phyloP scores from a whole-genome alignment of 2,888 invertebrate genomes.

The Peribatodes rhomboidaria region DNA sequence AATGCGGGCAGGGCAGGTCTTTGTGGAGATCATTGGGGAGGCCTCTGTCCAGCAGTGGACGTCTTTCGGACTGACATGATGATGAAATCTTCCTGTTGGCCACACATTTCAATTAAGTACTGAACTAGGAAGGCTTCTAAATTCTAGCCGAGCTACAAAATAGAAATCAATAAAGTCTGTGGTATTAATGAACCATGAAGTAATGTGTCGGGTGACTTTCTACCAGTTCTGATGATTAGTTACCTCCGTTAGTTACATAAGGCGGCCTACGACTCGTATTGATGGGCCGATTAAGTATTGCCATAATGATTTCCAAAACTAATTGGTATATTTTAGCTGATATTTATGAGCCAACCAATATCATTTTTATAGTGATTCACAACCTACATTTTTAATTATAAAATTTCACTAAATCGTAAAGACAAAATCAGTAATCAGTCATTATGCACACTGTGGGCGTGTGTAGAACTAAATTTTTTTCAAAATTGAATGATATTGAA shows the following conservation, averaged over 20 bases:
- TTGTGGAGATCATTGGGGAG: too few species aligned
- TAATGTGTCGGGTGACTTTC: slow-evolving; percentile 36
- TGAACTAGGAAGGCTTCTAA: background rate
- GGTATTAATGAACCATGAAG: slow-evolving; percentile 33
- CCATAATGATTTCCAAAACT: slow-evolving; percentile 28
- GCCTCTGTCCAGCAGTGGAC: too few species aligned
- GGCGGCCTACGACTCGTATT: slow-evolving; percentile 2
- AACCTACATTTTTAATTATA: slow-evolving; percentile 6
- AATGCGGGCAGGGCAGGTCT: too few species aligned
- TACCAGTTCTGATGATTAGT: slow-evolving; percentile 29
- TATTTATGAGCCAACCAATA: slow-evolving; percentile 12
- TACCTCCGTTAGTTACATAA: too few species aligned
- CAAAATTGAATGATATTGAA: too few species aligned
- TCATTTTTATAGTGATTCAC: slow-evolving; percentile 13
- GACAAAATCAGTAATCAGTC: background rate
- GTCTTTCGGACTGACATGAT: too few species aligned
- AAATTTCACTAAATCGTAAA: slow-evolving; percentile 13
- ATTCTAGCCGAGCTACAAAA: background rate
- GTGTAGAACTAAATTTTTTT: background rate
- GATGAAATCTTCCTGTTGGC: too few species aligned
- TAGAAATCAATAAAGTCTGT: slow-evolving; percentile 35
- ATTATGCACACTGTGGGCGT: background rate
- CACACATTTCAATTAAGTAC: background rate
- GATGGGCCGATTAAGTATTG: slow-evolving; percentile 20
- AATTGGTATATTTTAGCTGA: slow-evolving; percentile 17